Evolutionary conservation across 2,888 invertebrate genomes (phyloP).

Genomic region (Mimachlamys varia): DNA sequence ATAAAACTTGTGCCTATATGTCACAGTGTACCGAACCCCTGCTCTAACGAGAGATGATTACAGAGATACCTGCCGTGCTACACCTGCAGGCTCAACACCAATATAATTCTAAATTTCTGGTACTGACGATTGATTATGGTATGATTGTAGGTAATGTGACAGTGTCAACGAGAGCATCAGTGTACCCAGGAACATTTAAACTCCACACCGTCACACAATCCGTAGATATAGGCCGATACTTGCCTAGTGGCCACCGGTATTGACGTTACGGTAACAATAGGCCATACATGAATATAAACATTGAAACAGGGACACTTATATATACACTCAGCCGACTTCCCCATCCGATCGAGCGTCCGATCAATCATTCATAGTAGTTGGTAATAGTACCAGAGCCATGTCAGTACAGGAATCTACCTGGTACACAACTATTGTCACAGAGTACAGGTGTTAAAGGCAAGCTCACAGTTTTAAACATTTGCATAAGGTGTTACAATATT

Average conservation of each 20-base stretch:
- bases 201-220: background rate
- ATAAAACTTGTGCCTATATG: background rate
- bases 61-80: background rate
- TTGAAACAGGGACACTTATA: background rate
- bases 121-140: background rate
- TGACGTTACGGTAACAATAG: conserved; percentile 3
- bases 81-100: background rate
- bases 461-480: too few relatives aligned
- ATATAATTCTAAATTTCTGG: background rate
- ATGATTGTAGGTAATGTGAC: background rate
- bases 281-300: conserved; percentile 13
- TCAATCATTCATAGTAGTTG: background rate
- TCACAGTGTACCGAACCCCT: background rate
- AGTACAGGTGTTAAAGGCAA: too few relatives aligned
- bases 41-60: background rate
- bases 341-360: background rate
- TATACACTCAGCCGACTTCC: background rate
- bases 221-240: background rate
- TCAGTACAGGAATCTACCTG: too few relatives aligned
- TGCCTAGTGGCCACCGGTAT: background rate
- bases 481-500: too few relatives aligned
- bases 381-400: background rate
- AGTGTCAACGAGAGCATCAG: background rate
- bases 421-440: too few relatives aligned
- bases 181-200: background rate